These are phyloP conservation scores for Artibeus jamaicensis DNA, from an alignment of 2,797 vertebrate species.

Conservation along the genomic window DNA sequence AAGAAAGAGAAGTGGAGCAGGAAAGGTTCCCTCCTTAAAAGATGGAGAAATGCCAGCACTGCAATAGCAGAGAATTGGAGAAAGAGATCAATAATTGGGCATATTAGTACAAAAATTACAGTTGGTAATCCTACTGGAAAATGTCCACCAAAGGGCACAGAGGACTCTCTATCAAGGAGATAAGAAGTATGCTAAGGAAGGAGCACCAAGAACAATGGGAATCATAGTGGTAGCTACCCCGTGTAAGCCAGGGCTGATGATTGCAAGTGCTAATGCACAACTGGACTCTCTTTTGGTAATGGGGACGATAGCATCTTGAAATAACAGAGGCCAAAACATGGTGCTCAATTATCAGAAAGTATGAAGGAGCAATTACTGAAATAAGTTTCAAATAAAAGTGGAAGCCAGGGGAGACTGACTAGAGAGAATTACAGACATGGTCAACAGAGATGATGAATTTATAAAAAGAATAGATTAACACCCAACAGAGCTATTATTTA, in stretches of 20 bases:
- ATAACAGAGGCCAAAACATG: background rate
- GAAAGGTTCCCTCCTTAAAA: background rate
- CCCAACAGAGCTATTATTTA: background rate
- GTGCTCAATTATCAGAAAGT: background rate
- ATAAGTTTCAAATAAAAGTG: background rate
- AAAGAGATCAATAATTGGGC: background rate
- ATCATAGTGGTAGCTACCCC: background rate
- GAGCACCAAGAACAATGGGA: background rate
- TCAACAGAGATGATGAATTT: background rate
- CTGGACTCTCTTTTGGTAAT: background rate
- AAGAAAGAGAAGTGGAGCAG: background rate
- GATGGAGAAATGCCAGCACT: background rate
- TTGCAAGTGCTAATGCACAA: background rate
- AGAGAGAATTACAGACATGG: background rate
- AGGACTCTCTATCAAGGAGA: background rate
- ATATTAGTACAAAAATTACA: background rate
- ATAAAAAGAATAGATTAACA: background rate
- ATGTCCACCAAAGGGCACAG: background rate
- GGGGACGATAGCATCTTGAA: background rate
- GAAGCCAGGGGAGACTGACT: background rate
- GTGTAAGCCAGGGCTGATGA: background rate
- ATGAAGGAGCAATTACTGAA: background rate
- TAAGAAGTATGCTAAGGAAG: background rate
- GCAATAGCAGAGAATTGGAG: background rate
- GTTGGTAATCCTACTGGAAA: background rate